A percentile compares a stretch with the other conserved stretches of the same genome.
Evolutionary conservation across 2,888 invertebrate genomes (phyloP).

Genomic region (Drosophila atroscutellata): DNA sequence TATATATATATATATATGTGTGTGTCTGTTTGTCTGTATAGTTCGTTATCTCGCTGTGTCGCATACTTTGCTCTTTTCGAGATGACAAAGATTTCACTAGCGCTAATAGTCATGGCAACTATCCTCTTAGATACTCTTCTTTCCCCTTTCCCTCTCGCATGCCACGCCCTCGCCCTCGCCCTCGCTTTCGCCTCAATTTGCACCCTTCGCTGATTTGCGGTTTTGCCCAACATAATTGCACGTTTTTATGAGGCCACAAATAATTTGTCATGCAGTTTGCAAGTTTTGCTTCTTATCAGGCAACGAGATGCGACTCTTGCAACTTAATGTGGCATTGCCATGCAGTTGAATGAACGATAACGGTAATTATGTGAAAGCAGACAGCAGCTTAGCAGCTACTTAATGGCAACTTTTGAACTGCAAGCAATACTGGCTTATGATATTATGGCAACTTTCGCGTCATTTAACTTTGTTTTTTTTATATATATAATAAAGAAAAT

Average conservation of each 20-base stretch:
- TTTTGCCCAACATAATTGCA: conserved; percentile 59
- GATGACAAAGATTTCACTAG: conserved; percentile 47
- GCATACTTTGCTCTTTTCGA: conserved; percentile 52
- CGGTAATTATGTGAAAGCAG: conserved; percentile 36
- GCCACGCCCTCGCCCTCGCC: background rate
- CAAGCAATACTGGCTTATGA: background rate
- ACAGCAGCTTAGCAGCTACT: conserved; percentile 36
- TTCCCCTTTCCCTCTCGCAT: background rate
- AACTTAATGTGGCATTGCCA: conserved; percentile 36
- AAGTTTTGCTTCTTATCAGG: conserved; percentile 39
- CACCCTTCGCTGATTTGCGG: conserved; percentile 46
- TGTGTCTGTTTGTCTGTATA: conserved; percentile 14
- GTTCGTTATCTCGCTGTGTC: conserved; percentile 42
- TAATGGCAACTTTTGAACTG: conserved; percentile 11
- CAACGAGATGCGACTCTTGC: conserved; percentile 23
- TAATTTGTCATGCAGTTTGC: conserved; percentile 60
- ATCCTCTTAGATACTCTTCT: background rate
- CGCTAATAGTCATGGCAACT: conserved; percentile 40
- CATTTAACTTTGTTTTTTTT: background rate
- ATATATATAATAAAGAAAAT: background rate
- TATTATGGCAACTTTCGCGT: background rate
- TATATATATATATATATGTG: too few relatives aligned
- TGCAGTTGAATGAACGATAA: conserved; percentile 36
- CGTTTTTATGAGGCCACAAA: conserved; percentile 53
- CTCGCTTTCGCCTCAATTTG: background rate